Conservation (phyloP, 2,888 invertebrate species). For the Xylota sylvarum region DNA sequence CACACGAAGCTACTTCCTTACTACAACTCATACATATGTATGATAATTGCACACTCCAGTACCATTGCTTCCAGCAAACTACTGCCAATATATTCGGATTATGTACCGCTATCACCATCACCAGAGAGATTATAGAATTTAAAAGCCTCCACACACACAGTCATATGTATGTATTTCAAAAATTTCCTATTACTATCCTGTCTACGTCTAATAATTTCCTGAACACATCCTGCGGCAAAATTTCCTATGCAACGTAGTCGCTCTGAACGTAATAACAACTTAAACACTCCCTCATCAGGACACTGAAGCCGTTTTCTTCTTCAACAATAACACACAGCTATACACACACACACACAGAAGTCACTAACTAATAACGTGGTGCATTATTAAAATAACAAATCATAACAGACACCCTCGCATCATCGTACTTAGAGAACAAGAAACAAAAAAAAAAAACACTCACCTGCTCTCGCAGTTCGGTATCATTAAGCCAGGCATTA, state of each 20-base stretch:
- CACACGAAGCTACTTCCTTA: background rate
- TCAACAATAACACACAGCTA: slow-evolving; percentile 6
- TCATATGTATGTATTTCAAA: slow-evolving; percentile 38
- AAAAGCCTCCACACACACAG: slow-evolving; percentile 13
- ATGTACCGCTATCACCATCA: background rate
- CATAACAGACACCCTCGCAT: slow-evolving; percentile 34
- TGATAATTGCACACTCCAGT: background rate
- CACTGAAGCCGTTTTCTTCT: slow-evolving; percentile 3
- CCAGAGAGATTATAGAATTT: background rate
- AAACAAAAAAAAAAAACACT: slow-evolving; percentile 52
- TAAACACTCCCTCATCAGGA: slow-evolving; percentile 14
- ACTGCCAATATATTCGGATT: slow-evolving; percentile 26
- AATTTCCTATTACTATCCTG: slow-evolving; percentile 44
- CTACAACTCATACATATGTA: background rate
- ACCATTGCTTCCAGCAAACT: background rate
- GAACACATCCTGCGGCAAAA: slow-evolving; percentile 27
- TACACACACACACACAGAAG: slow-evolving; percentile 18
- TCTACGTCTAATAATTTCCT: slow-evolving; percentile 32
- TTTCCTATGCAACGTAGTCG: slow-evolving; percentile 17
- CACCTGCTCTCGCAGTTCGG: slow-evolving; percentile 87
- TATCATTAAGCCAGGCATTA: slow-evolving; percentile 91
- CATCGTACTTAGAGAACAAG: background rate
- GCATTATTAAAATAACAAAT: slow-evolving; percentile 68
- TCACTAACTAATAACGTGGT: slow-evolving; percentile 54
- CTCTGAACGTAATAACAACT: slow-evolving; percentile 40